Evolutionary conservation across 2,888 invertebrate species (phyloP), one percentile per base, ranked within the genome.

Genomic region (Caenorhabditis zanzibari): DNA sequence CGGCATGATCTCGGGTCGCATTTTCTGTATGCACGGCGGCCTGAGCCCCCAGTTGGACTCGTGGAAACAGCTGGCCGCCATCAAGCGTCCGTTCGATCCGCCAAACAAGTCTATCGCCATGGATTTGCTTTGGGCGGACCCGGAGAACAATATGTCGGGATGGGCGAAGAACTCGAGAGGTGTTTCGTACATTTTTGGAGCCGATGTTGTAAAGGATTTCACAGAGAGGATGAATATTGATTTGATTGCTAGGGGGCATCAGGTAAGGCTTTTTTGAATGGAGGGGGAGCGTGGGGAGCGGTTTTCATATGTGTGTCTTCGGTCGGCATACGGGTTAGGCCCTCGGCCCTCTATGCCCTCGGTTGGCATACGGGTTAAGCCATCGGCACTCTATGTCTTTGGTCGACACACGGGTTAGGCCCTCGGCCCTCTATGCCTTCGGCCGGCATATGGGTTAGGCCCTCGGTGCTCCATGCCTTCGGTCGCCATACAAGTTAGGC

Each of bases 11-110:
- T 82, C 82, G 1, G 82, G 85, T 0, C 73, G 89, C n/a, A 88
- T 89, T 44, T 85, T 89, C 64, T 86, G 87, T 56, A 87, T 86
- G 87, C 88, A 89, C 69, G 89, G 88, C 2, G 88, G 88, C 0
- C 63, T 87, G 19, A 82, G 82, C 3, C 87, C 88, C 7, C 63
- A 75, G 16, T 59, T 88, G 14, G 71, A 68, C 19, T 44, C 54
- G 2, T 87, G 86, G 86, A 69, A 73, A 5, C 86, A 86, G 56
- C 47, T 87, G 56, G 47, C 68, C 16, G 24, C 71, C 26, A 88
- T 85, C 75, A 83, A 72, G 32, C 79, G 87, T 10, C 87, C 87
- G 6, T 77, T 87, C 22, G 87, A 87, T 35, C 87, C 87, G 14
- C 85, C 85, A 56, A 80, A 83, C 72, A 73, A 76, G 28, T 81